A percentile compares a stretch with the other conserved stretches of the same genome.
Evolutionary conservation across 2,113 vertebrate genomes (phyloP).

Genomic region (Lepidothrix coronata): DNA sequence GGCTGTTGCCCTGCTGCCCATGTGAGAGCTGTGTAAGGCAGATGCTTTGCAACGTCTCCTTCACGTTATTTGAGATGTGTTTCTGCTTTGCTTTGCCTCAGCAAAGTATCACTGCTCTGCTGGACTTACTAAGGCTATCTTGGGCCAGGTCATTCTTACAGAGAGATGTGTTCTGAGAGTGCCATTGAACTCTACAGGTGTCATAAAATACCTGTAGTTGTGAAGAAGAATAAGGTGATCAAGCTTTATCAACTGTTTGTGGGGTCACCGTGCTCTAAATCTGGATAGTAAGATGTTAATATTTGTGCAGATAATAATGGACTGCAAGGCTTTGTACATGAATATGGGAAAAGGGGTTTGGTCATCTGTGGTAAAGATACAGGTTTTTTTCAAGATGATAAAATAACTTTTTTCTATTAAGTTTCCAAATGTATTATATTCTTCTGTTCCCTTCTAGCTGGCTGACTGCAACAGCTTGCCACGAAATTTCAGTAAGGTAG

Average conservation of each 20-base stretch:
- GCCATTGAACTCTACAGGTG: background rate
- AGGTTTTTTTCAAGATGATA: background rate
- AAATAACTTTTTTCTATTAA: background rate
- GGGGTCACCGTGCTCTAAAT: background rate
- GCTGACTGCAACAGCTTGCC: conserved; percentile 36
- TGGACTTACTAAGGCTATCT: background rate
- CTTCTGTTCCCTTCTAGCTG: conserved; percentile 40
- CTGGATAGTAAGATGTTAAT: background rate
- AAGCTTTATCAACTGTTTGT: background rate
- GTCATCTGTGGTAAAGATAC: background rate
- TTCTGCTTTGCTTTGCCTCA: background rate
- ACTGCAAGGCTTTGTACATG: background rate
- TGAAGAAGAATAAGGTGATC: background rate
- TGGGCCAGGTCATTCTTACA: background rate
- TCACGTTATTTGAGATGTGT: background rate
- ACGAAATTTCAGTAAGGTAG: conserved; percentile 42
- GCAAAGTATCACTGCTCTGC: background rate
- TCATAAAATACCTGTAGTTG: background rate
- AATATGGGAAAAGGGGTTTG: background rate
- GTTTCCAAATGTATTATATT: background rate
- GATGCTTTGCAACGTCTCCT: background rate
- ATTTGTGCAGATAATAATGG: background rate
- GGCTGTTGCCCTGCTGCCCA: background rate
- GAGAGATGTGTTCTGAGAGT: background rate
- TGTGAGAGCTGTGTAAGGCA: background rate